A percentile compares a stretch with the other conserved stretches of the same genome.
Conservation (phyloP, 2,797 vertebrate species). For the Pangasius djambal region DNA sequence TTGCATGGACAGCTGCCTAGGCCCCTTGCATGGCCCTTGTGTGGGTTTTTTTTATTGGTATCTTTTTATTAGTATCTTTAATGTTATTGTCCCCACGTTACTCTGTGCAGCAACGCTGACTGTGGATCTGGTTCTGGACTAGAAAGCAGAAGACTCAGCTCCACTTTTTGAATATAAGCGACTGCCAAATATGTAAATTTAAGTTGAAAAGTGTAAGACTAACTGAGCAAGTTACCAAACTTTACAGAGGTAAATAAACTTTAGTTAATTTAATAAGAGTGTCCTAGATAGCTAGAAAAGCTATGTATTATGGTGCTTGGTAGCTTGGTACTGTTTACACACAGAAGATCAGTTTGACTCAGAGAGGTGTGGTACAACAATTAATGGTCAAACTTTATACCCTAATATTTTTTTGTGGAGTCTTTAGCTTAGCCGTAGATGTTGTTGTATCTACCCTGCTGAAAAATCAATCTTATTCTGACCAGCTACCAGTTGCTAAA, state of each 20-base stretch:
- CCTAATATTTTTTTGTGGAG: not conserved
- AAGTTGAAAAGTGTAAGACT: not conserved
- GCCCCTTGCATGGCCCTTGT: not conserved
- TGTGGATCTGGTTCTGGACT: not conserved
- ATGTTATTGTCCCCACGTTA: not conserved
- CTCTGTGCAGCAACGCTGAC: not conserved
- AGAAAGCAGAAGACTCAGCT: not conserved
- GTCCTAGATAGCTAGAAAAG: not conserved
- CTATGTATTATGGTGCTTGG: not conserved
- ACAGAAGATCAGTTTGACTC: not conserved
- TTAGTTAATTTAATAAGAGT: not conserved
- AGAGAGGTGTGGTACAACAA: not conserved
- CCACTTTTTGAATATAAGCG: not conserved
- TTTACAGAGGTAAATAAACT: not conserved
- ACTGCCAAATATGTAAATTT: not conserved
- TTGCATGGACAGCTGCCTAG: not conserved
- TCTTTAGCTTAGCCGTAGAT: not conserved
- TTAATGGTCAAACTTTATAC: not conserved
- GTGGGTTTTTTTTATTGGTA: not conserved
- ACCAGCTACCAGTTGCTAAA: not conserved
- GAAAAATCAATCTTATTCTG: not conserved
- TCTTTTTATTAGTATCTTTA: conserved; percentile 13
- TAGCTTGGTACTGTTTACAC: not conserved
- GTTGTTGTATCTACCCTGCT: not conserved
- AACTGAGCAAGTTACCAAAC: not conserved